Conservation (phyloP, 2,888 invertebrate genomes). For the Leptinotarsa rubiginosa region DNA sequence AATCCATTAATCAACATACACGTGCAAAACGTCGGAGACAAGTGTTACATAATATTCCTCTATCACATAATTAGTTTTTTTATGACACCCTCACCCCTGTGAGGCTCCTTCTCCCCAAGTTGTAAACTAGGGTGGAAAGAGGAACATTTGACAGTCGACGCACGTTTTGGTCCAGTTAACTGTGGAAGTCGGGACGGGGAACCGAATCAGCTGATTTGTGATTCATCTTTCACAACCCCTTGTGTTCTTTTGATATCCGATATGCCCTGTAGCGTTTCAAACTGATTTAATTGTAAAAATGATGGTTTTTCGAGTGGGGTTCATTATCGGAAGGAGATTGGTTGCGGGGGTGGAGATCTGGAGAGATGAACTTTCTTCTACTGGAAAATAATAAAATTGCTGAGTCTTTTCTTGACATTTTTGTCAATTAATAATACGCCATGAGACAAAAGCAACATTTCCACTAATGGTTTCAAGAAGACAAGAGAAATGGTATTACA, state of each 20-base stretch:
- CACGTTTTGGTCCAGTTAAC: conserved; percentile 65
- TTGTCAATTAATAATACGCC: no score
- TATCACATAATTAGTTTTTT: conserved; percentile 58
- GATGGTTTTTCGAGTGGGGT: conserved; percentile 36
- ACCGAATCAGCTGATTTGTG: conserved; percentile 63
- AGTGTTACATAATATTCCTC: conserved; percentile 55
- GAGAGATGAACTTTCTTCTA: background rate
- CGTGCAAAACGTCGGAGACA: conserved; percentile 52
- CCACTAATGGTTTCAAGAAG: no score
- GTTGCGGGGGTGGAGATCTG: background rate
- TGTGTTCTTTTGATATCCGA: conserved; percentile 47
- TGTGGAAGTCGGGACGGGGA: conserved; percentile 51
- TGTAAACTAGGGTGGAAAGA: conserved; percentile 46
- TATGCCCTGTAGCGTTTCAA: conserved; percentile 37
- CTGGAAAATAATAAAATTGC: background rate
- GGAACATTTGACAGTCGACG: conserved; percentile 60
- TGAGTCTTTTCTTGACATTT: background rate
- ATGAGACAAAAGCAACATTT: no score
- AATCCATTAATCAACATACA: conserved; percentile 52
- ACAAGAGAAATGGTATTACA: background rate
- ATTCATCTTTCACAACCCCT: conserved; percentile 49
- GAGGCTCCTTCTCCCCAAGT: conserved; percentile 39
- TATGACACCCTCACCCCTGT: conserved; percentile 48
- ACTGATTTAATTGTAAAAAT: conserved; percentile 44
- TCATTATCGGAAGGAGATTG: conserved; percentile 25